phyloP scores from a whole-genome alignment of 2,113 vertebrate genomes.

The Ochotona princeps region DNA sequence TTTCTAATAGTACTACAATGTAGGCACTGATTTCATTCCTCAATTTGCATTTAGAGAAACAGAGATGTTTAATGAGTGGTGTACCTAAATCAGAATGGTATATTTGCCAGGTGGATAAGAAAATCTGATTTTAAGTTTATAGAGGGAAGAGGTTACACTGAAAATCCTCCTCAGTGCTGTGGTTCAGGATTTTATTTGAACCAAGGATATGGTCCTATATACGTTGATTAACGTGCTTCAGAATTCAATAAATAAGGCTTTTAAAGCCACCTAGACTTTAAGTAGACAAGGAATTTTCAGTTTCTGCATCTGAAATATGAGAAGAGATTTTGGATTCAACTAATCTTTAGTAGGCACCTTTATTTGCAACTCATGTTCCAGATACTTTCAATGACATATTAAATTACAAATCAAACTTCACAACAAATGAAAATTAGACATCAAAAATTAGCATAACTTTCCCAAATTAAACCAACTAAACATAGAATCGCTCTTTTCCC shows the following conservation, averaged over 20 bases:
- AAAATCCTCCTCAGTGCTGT: neutral
- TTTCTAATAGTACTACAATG: slow-evolving; percentile 9
- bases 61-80: slow-evolving; percentile 20
- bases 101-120: neutral
- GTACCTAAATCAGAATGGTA: slow-evolving; percentile 23
- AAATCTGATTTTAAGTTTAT: slow-evolving; percentile 19
- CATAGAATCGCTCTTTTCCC: neutral
- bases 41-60: neutral
- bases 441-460: neutral
- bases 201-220: neutral
- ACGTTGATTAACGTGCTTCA: neutral
- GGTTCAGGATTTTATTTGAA: neutral
- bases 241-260: no score
- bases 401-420: slow-evolving; percentile 16
- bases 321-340: neutral
- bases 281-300: neutral
- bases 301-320: slow-evolving; percentile 1
- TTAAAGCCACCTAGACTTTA: no score
- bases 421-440: neutral
- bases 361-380: neutral
- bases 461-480: neutral
- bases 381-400: neutral
- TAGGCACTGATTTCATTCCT: neutral
- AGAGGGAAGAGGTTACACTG: slow-evolving; percentile 5
- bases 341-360: neutral